Conservation (phyloP, 2,888 invertebrate species). For the Agriotes lineatus region DNA sequence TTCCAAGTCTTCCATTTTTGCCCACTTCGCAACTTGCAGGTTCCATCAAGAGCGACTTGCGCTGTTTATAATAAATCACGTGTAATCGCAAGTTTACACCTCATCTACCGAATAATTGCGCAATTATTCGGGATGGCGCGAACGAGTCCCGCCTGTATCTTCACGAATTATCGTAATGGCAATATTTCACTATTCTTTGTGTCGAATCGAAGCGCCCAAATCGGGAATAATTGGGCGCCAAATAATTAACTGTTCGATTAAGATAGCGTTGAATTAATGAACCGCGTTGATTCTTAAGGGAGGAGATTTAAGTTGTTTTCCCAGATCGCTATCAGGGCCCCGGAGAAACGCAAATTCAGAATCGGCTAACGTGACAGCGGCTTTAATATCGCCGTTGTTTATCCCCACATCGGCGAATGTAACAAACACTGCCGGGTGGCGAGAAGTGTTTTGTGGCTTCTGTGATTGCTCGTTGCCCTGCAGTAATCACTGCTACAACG, state of each 20-base stretch:
- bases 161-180: conserved; percentile 5
- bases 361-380: neutral
- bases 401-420: conserved; percentile 4
- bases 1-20: conserved; percentile 2
- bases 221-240: neutral
- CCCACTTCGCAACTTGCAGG: conserved; percentile 11
- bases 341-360: neutral
- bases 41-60: neutral
- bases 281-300: neutral
- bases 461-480: conserved; percentile 31
- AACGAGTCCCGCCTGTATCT: neutral
- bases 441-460: conserved; percentile 29
- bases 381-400: conserved; percentile 10
- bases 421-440: conserved; percentile 22
- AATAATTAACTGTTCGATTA: neutral
- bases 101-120: conserved; percentile 22
- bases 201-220: neutral
- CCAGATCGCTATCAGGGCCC: neutral
- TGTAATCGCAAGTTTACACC: conserved; percentile 24
- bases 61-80: conserved; percentile 17
- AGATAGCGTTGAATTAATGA: neutral
- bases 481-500: conserved; percentile 31
- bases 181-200: conserved; percentile 1
- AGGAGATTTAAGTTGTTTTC: conserved; percentile 1
- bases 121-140: neutral